Evolutionary conservation across 2,888 invertebrate species (phyloP).

Genomic region (Pogonocherus hispidulus): DNA sequence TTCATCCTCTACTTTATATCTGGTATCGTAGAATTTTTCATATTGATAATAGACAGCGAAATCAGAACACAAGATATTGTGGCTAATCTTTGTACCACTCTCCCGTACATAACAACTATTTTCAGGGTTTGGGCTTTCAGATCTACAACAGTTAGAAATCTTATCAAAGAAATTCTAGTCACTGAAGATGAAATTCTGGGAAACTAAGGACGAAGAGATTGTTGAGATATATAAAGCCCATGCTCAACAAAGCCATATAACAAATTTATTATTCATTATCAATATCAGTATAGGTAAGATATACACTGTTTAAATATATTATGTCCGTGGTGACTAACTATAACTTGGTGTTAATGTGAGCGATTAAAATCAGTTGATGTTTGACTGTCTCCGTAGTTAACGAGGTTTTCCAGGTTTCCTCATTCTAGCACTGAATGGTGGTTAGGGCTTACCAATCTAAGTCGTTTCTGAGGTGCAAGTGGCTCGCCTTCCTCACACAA

Average conservation of each 20-base stretch:
- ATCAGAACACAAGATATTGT: conserved; percentile 41
- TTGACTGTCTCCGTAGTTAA: no score
- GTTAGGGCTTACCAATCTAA: no score
- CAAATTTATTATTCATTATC: conserved; percentile 24
- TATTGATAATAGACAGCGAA: conserved; percentile 35
- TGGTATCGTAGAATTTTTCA: conserved; percentile 36
- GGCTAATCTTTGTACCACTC: conserved; percentile 44
- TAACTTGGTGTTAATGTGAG: no score
- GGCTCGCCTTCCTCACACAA: no score
- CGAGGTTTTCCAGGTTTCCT: no score
- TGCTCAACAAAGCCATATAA: conserved; percentile 31
- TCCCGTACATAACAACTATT: conserved; percentile 39
- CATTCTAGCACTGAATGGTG: no score
- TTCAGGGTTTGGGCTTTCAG: conserved; percentile 38
- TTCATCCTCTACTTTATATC: conserved; percentile 38
- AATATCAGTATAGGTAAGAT: conserved; percentile 12
- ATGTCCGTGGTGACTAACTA: no score
- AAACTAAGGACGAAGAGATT: conserved; percentile 33
- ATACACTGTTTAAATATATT: background rate
- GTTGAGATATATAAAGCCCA: conserved; percentile 34
- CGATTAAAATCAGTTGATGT: no score
- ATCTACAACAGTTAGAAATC: conserved; percentile 27
- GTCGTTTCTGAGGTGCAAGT: no score
- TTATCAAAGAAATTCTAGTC: conserved; percentile 37
- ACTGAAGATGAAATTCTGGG: conserved; percentile 36